Evolutionary conservation across 2,888 invertebrate genomes (phyloP), one percentile per base, ranked within the genome.

Genomic region (Blastobasis adustella): DNA sequence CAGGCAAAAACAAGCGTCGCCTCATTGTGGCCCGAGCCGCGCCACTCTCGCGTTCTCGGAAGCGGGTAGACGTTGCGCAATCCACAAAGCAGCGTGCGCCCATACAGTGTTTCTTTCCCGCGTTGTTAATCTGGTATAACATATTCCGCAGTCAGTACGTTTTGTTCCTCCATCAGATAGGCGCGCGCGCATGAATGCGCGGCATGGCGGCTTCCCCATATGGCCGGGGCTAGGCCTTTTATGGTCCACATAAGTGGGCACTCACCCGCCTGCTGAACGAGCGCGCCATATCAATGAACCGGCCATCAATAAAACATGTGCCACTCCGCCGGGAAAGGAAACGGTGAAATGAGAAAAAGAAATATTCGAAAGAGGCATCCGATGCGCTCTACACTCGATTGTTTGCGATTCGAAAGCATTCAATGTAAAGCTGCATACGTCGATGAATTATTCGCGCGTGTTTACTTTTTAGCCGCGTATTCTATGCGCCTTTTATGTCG

Each of bases 281-380:
- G 86, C 75, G 78, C 82, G 79, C 78, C 82, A 88, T 88, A 88
- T 88, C 88, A 88, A 88, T 88, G 87, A 87, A 87, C 86, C 76
- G 79, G 70, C 81, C 82, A 87, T 88, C 87, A 87, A 88, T 88
- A 87, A 87, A 87, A 88, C 88, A 87, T 88, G 82, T 83, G 85
- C 82, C 84, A 77, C 74, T 75, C 67, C 74, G 83, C 85, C 87
- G 82, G 80, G 75, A 86, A 87, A 88, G 87, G 87, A 84, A 85
- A 81, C 79, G 69, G 78, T 76, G 81, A 82, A 82, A 83, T 76
- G 79, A 84, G 83, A 86, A 87, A 82, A 87, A 86, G 82, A 85
- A 85, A 77, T 82, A 83, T 84, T 85, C 79, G 73, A 79, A 83
- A 83, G 82, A 81, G 77, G 77, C 60, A 82, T 76, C 73, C 81